Base-by-base conservation (phyloP, 2,888 invertebrate species). In the Drosophila kanekoi region DNA sequence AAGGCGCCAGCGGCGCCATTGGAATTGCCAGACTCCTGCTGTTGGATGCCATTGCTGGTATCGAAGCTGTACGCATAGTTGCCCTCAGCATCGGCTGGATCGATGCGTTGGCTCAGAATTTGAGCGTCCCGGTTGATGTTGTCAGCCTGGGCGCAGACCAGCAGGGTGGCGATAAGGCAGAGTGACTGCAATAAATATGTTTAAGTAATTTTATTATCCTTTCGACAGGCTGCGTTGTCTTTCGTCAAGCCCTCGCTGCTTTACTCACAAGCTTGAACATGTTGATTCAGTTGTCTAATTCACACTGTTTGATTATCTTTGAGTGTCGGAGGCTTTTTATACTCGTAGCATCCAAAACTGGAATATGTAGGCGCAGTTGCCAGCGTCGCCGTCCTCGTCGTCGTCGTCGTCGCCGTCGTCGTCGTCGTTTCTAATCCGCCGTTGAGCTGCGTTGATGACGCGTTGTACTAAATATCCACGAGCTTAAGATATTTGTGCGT, bases 31-130 rank as follows among this genome's bases (percentile, higher is more conserved):
- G 83, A 77, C 79, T 94, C 94, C 78, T 94, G 93, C 1, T 81
- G 93, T 1, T 83, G 44, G 82, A 95, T 95, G 9, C 95, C 95
- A 80, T 95, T 95, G 68, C 91, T 92, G 70, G 95, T 94, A 64
- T 94, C 91, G 81, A 81, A 95, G 0, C 44, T 23, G 78, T 81
- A 93, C 0, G 79, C 35, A 91, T 86, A 95, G 23, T 85, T 75
- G 5, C 92, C 89, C 43, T 94, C 94, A 0, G 89, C 62, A 75
- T 91, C 90, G 57, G 91, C 74, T 23, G 91, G 68, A 13, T 80
- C 79, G 40, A 56, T 93, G 86, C 16, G 79, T 57, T 47, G 93
- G 91, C 45, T 94, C 92, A 67, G 82, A 67, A 0, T 67, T 32
- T 72, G 32, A 3, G 90, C 90, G 68, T 92, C 80, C 58, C 80